Evolutionary conservation across 1,140 invertebrate genomes (phyloP), one percentile per base, ranked within the genome.

Genomic region (Notospermus geniculatus): DNA sequence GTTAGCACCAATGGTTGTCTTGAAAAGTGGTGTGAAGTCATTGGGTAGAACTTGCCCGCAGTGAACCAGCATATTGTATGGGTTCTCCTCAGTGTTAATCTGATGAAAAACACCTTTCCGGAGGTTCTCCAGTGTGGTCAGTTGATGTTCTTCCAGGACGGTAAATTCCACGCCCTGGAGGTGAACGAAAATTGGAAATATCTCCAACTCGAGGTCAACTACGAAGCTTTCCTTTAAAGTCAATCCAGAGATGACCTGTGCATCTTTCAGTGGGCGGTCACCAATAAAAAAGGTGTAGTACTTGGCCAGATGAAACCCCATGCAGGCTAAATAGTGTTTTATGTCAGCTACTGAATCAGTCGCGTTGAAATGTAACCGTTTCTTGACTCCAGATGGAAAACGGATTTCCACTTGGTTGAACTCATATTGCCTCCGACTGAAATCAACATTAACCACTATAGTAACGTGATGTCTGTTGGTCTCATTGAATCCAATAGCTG

Each of bases 401-500:
- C 46, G n/a, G 46, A 50, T 23, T 50, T 27, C 9, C 25, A 50
- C 19, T 27, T 23, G 19, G 46, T 27, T 5, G 25, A 7, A 23
- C 25, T 50, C 5, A 19, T 27, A 50, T 5, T 9, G 4, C 19
- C 19, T 7, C 19, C n/a, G 4, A 27, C n/a, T n/a, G 46, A 23
- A 23, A 5, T 23, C 5, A 5, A 7, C 46, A 27, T 19, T 50
- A 27, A 50, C 25, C n/a, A 23, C 46, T 7, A 50, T 23, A 23
- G 19, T 19, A 4, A 50, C 25, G 9, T 50, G n/a, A n/a, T 50
- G 25, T 27, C n/a, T 27, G 46, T 50, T 50, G n/a, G 19, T 27
- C 19, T 50, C 5, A 7, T 5, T 50, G 46, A 50, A 19, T 19
- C 77, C 75, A 23, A 75, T 66, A 15, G 65, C 55, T 22, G 60